These are phyloP conservation scores for Otolemur garnettii DNA, from an alignment of 2,113 vertebrate species.

Conservation along the genomic window DNA sequence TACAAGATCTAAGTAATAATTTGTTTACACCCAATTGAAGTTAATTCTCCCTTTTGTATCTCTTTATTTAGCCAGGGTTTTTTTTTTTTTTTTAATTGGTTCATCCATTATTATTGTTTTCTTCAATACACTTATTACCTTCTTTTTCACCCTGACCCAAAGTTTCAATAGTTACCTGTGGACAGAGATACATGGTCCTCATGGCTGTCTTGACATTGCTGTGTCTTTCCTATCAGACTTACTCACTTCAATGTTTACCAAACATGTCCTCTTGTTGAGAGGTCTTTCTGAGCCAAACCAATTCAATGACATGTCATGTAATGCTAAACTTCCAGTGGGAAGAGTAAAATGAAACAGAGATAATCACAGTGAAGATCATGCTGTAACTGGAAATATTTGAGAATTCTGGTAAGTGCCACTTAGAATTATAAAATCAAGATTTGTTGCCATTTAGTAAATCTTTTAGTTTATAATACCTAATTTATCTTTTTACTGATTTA, in stretches of 20 bases:
- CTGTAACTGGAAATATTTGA: background rate
- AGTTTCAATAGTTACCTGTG: background rate
- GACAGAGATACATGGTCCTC: background rate
- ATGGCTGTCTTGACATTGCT: background rate
- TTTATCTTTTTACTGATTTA: background rate
- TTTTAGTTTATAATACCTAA: background rate
- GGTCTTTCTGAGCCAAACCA: background rate
- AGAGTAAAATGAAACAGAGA: background rate
- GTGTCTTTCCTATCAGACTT: background rate
- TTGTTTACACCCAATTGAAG: background rate
- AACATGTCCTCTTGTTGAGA: background rate
- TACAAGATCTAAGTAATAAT: background rate
- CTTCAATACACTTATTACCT: background rate
- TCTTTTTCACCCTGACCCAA: background rate
- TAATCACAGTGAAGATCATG: background rate
- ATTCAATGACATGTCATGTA: background rate
- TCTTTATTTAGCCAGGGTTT: background rate
- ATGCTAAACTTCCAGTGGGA: background rate
- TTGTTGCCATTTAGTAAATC: background rate
- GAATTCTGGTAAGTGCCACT: background rate
- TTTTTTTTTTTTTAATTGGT: background rate
- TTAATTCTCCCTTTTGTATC: background rate
- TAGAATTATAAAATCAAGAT: background rate
- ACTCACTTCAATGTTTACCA: background rate
- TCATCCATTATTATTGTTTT: background rate